Conservation (phyloP, 2,113 vertebrate species). For the Gallinago paraguaiae region DNA sequence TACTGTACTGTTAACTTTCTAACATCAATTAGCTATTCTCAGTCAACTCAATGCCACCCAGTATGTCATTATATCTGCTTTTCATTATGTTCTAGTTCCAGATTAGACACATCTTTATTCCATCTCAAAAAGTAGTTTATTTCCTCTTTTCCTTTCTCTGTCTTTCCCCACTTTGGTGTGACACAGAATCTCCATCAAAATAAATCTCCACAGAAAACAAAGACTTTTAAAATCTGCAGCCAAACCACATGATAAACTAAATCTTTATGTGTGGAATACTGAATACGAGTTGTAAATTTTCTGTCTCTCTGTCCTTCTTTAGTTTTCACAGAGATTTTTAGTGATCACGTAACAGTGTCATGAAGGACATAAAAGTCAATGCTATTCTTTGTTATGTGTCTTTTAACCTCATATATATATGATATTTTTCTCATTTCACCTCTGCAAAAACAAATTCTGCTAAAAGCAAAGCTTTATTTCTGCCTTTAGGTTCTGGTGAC, state of each 20-base stretch:
- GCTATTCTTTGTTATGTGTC: neutral
- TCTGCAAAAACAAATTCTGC: neutral
- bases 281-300: neutral
- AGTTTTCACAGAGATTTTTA: neutral
- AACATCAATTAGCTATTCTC: neutral
- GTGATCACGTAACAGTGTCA: neutral
- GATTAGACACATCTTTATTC: neutral
- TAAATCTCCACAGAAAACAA: neutral
- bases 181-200: neutral
- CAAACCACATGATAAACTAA: neutral
- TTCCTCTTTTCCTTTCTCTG: neutral
- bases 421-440: neutral
- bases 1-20: neutral
- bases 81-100: neutral
- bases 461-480: neutral
- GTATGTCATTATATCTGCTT: neutral
- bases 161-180: neutral
- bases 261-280: neutral
- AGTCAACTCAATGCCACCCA: neutral
- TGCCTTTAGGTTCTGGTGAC: neutral
- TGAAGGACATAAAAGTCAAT: neutral
- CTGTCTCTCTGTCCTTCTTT: neutral
- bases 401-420: neutral
- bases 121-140: neutral
- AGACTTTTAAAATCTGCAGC: neutral